Conservation (phyloP, 1,140 invertebrate species). For the Propsilocerus akamusi region DNA sequence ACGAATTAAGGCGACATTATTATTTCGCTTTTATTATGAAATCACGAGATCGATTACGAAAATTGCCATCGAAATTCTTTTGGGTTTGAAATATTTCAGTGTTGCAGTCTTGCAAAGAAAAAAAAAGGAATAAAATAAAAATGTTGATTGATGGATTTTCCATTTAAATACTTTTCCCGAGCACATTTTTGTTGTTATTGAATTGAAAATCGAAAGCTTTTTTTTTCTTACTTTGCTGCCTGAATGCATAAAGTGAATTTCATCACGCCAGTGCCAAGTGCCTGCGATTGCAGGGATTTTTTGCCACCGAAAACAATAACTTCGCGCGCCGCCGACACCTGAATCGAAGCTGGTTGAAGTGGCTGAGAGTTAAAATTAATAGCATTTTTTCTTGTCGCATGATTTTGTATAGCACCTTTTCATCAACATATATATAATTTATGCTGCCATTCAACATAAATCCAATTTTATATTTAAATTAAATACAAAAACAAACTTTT, state of each 20-base stretch:
- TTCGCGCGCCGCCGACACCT: not conserved
- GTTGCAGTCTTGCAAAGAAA: not conserved
- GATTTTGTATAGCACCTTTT: not conserved
- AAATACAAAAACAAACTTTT: not conserved
- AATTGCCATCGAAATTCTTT: too few relatives aligned
- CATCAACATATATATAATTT: conserved; percentile 1
- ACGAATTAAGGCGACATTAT: too few relatives aligned
- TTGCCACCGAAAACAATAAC: not conserved
- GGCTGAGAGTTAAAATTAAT: not conserved
- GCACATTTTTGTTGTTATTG: not conserved
- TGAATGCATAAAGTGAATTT: not conserved
- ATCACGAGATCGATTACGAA: too few relatives aligned
- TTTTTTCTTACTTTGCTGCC: too few relatives aligned
- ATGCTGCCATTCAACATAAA: conserved; percentile 4
- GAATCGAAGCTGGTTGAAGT: too few relatives aligned
- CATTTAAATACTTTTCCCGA: not conserved
- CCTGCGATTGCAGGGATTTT: not conserved
- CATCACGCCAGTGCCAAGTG: not conserved
- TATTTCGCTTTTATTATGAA: too few relatives aligned
- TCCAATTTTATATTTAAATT: conserved; percentile 4
- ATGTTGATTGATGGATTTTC: not conserved
- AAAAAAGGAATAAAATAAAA: not conserved
- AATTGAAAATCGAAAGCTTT: too few relatives aligned
- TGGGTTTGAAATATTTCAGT: too few relatives aligned
- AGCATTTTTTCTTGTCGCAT: conserved; percentile 2